These are phyloP conservation scores for Synodontis membranacea DNA, from an alignment of 2,113 vertebrate genomes.

Conservation along the genomic window DNA sequence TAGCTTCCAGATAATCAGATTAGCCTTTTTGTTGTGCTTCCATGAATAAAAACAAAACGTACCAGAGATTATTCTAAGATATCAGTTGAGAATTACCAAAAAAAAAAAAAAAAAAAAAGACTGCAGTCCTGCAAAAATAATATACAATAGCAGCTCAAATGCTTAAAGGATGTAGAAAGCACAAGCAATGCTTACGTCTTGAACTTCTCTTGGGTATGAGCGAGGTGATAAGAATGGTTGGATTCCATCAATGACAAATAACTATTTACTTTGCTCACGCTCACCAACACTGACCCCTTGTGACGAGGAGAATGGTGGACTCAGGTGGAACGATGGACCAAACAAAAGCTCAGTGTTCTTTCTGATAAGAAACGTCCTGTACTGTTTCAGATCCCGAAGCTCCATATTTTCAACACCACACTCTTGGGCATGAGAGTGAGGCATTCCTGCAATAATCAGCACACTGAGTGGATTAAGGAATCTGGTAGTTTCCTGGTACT, in stretches of 20 bases:
- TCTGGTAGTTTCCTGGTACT: neutral
- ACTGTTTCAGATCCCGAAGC: conserved; percentile 2
- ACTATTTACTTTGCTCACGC: neutral
- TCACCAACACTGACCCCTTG: conserved; percentile 17
- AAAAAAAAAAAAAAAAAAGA: neutral
- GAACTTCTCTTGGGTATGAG: neutral
- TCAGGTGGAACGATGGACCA: neutral
- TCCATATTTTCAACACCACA: neutral
- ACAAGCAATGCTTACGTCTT: neutral
- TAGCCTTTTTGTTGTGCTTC: neutral
- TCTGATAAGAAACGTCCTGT: neutral
- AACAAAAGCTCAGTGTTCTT: neutral
- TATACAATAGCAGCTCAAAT: neutral
- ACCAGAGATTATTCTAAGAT: neutral
- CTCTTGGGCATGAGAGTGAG: too few species aligned
- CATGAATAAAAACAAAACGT: neutral
- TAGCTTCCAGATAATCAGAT: neutral
- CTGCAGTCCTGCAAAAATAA: neutral
- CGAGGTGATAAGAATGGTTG: neutral
- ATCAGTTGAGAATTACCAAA: neutral
- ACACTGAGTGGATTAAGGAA: neutral
- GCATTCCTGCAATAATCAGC: too few species aligned
- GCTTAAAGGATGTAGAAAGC: neutral
- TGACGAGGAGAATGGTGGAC: neutral
- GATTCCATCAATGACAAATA: neutral